A percentile compares a stretch with the other conserved stretches of the same genome.
Evolutionary conservation across 2,888 invertebrate genomes (phyloP).

Genomic region (Zygogramma bicolorata): DNA sequence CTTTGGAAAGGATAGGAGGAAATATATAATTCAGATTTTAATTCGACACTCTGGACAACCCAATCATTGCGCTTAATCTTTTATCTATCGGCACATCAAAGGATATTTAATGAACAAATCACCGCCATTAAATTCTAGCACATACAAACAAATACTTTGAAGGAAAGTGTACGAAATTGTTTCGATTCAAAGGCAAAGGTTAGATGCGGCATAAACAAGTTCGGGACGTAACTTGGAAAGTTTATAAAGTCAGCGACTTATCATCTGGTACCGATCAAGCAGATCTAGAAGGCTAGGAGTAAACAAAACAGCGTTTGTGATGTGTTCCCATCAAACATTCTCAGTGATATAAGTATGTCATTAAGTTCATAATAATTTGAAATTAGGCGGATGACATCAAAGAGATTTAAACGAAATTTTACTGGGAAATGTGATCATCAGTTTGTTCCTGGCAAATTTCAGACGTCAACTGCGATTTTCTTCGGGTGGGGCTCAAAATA

Average conservation of each 20-base stretch:
- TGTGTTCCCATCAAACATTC: conserved; percentile 36
- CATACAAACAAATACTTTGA: conserved; percentile 40
- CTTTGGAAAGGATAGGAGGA: too few species aligned
- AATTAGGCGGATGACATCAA: conserved; percentile 42
- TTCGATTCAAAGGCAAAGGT: conserved; percentile 39
- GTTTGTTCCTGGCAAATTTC: conserved; percentile 21
- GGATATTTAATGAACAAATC: conserved; percentile 32
- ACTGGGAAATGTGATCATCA: conserved; percentile 22
- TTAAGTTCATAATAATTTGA: conserved; percentile 48
- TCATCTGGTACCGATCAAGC: conserved; percentile 47
- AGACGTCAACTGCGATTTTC: conserved; percentile 5
- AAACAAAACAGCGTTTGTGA: conserved; percentile 45
- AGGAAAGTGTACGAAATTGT: conserved; percentile 37
- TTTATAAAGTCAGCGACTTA: conserved; percentile 45
- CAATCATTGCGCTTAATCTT: neutral
- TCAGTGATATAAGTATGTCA: conserved; percentile 47
- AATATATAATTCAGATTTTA: too few species aligned
- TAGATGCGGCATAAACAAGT: conserved; percentile 38
- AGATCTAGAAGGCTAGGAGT: conserved; percentile 37
- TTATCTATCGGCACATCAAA: conserved; percentile 33
- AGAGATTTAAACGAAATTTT: conserved; percentile 34
- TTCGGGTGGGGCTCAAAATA: neutral
- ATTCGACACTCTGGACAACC: too few species aligned
- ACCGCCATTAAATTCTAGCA: conserved; percentile 28
- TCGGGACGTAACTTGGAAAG: conserved; percentile 36